A percentile compares a stretch with the other conserved stretches of the same genome.
phyloP scores from a whole-genome alignment of 1,140 invertebrate genomes.

The Papilio polyxenes region DNA sequence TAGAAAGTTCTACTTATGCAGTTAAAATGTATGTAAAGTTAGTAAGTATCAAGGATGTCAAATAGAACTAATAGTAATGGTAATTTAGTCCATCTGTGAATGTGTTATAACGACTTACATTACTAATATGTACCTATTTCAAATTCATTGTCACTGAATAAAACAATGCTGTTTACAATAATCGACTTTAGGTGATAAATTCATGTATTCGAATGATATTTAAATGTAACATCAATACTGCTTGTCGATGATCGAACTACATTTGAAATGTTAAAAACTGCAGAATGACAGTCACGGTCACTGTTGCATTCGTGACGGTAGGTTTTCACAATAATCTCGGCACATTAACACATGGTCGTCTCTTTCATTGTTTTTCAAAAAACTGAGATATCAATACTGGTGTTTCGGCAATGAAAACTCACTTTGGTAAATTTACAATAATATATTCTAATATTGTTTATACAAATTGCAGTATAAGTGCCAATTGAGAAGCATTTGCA shows the following conservation, averaged over 20 bases:
- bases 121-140: background rate
- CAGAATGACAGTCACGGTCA: conserved; percentile 53
- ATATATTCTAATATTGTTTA: background rate
- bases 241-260: conserved; percentile 29
- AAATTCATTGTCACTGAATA: conserved; percentile 25
- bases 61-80: too few relatives aligned
- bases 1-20: too few relatives aligned
- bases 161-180: conserved; percentile 12
- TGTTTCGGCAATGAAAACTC: background rate
- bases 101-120: background rate
- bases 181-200: background rate
- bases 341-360: background rate
- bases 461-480: background rate
- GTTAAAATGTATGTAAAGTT: too few relatives aligned
- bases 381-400: too few relatives aligned
- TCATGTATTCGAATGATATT: background rate
- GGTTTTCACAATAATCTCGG: conserved; percentile 52
- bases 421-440: background rate
- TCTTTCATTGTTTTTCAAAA: background rate
- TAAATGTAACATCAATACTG: background rate
- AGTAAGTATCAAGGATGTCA: too few relatives aligned
- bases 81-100: background rate
- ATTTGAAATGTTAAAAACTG: conserved; percentile 57
- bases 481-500: background rate
- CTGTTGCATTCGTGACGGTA: conserved; percentile 48